Conservation (phyloP, 2,113 vertebrate species). For the Heterocephalus glaber region DNA sequence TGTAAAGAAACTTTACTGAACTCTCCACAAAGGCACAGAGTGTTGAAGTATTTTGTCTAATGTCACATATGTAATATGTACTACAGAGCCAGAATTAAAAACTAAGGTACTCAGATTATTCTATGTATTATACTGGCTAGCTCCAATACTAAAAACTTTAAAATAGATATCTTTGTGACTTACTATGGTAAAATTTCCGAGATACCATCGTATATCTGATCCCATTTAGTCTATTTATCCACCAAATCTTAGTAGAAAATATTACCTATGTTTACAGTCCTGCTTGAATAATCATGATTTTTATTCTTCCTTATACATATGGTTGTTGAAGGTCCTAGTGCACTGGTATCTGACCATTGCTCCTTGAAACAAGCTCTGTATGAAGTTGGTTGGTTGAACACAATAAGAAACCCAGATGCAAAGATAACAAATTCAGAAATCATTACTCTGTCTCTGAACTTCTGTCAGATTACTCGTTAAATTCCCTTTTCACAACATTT, state of each 20-base stretch:
- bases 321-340: background rate
- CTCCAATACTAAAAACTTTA: background rate
- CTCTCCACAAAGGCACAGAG: background rate
- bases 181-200: constrained; percentile 23
- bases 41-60: background rate
- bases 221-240: background rate
- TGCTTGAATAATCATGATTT: background rate
- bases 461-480: background rate
- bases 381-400: background rate
- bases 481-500: background rate
- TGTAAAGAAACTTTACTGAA: constrained; percentile 16
- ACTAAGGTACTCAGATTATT: background rate
- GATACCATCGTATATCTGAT: background rate
- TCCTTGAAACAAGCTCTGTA: background rate
- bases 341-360: background rate
- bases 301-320: background rate
- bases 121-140: background rate
- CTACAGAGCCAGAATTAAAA: background rate
- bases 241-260: constrained; percentile 23
- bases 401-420: background rate
- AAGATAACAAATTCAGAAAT: background rate
- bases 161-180: background rate
- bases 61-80: background rate
- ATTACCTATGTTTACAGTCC: background rate
- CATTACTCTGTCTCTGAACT: background rate